Percentiles rank a stretch among this genome's conserved stretches.
Evolutionary conservation across 2,888 invertebrate genomes (phyloP).

Genomic region (Acronicta psi): DNA sequence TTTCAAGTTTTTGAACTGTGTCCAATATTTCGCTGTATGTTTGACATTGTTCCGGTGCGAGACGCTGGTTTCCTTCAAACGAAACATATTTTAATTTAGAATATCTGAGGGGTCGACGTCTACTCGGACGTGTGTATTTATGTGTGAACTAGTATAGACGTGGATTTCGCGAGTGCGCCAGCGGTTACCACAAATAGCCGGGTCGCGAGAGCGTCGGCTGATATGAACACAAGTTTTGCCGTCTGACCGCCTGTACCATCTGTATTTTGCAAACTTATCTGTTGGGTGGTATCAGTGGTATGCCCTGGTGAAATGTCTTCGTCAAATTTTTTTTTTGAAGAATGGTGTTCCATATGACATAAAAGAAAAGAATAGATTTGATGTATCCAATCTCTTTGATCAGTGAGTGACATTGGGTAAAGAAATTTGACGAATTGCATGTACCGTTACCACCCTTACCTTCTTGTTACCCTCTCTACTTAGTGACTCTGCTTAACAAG

Average conservation of each 20-base stretch:
- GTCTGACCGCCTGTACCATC: slow-evolving; percentile 32
- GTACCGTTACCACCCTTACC: too few species aligned
- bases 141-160: slow-evolving; percentile 56
- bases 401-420: too few species aligned
- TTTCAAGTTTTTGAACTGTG: slow-evolving; percentile 61
- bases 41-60: slow-evolving; percentile 45
- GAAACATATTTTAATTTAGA: slow-evolving; percentile 56
- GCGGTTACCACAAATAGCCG: slow-evolving; percentile 71
- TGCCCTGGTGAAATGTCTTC: too few species aligned
- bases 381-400: too few species aligned
- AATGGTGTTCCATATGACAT: too few species aligned
- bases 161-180: slow-evolving; percentile 67
- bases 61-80: slow-evolving; percentile 46
- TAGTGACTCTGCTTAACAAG: neutral
- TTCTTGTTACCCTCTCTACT: neutral
- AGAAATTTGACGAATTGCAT: too few species aligned
- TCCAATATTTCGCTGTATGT: slow-evolving; percentile 55
- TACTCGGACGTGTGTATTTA: slow-evolving; percentile 53
- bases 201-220: slow-evolving; percentile 55
- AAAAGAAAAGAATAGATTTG: too few species aligned
- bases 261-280: slow-evolving; percentile 17
- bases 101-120: slow-evolving; percentile 41
- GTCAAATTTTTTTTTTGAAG: too few species aligned
- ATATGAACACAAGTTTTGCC: slow-evolving; percentile 35
- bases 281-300: too few species aligned